phyloP scores from a whole-genome alignment of 92 coral and sea anemone genomes.

The Muricea muricata region DNA sequence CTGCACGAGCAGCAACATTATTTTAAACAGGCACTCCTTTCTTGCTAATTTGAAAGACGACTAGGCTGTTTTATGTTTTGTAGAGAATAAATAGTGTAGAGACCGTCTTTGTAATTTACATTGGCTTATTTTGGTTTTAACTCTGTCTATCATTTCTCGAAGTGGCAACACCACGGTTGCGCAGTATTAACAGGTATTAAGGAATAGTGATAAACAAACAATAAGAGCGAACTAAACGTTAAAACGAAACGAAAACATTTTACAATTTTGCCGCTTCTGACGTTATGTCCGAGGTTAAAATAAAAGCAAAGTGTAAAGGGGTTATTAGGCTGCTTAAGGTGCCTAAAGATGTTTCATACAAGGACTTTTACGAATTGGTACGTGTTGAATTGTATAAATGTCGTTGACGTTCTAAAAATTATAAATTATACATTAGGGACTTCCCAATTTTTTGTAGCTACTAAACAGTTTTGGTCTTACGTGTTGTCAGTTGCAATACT shows the following conservation, averaged over 20 bases:
- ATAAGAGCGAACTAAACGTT: neutral
- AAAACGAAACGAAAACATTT: neutral
- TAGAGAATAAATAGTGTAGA: too few relatives aligned
- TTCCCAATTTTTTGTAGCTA: neutral
- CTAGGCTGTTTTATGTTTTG: too few relatives aligned
- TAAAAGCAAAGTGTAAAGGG: conserved; percentile 32
- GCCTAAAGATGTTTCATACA: neutral
- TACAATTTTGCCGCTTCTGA: neutral
- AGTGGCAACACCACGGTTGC: neutral
- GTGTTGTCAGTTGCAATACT: conserved; percentile 24
- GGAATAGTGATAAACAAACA: neutral
- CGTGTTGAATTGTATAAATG: neutral
- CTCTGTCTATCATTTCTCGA: neutral
- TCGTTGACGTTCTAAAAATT: neutral
- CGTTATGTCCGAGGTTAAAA: conserved; percentile 17
- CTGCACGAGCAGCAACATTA: too few relatives aligned
- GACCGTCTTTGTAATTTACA: too few relatives aligned
- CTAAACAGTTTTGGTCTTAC: conserved; percentile 5
- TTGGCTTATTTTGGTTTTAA: too few relatives aligned
- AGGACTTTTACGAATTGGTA: conserved; percentile 11
- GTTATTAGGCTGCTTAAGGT: conserved; percentile 21
- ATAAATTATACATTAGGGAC: neutral
- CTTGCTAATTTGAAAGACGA: too few relatives aligned
- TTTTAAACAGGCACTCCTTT: neutral
- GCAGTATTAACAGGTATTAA: neutral